phyloP scores from a whole-genome alignment of 2,113 vertebrate species.

The Hypocryptadius cinnamomeus region DNA sequence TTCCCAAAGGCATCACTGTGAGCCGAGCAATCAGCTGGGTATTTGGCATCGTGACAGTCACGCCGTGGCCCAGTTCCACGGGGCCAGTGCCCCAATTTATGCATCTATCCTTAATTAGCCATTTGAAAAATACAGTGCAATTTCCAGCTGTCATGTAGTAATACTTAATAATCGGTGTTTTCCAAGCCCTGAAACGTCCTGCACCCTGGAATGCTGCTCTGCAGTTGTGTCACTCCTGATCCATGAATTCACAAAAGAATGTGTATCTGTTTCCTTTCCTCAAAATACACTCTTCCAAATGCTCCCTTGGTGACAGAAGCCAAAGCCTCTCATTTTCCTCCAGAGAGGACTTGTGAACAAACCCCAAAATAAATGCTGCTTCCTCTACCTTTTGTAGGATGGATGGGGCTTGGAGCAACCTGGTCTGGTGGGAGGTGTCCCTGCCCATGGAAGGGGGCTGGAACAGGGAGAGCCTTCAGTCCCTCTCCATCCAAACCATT shows the following conservation, averaged over 20 bases:
- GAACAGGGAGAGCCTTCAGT: neutral
- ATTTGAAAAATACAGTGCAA: conserved; percentile 47
- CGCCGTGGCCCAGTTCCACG: neutral
- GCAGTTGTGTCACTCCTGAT: conserved; percentile 12
- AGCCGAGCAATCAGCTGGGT: neutral
- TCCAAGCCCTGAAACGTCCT: conserved; percentile 56
- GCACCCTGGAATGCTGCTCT: conserved; percentile 48
- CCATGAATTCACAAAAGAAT: neutral
- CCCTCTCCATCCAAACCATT: neutral
- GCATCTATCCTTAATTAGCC: conserved; percentile 46
- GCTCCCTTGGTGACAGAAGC: neutral
- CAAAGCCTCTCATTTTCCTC: neutral
- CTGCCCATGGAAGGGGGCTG: neutral
- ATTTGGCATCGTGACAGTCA: neutral
- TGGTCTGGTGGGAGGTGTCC: neutral
- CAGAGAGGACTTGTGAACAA: neutral
- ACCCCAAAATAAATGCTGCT: neutral
- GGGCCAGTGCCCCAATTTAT: conserved; percentile 44
- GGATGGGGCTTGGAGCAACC: neutral
- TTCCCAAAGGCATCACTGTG: neutral
- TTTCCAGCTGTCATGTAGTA: conserved; percentile 39
- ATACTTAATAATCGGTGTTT: conserved; percentile 52
- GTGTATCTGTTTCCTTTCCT: neutral
- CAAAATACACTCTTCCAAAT: neutral
- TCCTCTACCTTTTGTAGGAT: neutral